Base-by-base conservation (phyloP, 2,113 vertebrate genomes). In the Phalacrocorax aristotelis region DNA sequence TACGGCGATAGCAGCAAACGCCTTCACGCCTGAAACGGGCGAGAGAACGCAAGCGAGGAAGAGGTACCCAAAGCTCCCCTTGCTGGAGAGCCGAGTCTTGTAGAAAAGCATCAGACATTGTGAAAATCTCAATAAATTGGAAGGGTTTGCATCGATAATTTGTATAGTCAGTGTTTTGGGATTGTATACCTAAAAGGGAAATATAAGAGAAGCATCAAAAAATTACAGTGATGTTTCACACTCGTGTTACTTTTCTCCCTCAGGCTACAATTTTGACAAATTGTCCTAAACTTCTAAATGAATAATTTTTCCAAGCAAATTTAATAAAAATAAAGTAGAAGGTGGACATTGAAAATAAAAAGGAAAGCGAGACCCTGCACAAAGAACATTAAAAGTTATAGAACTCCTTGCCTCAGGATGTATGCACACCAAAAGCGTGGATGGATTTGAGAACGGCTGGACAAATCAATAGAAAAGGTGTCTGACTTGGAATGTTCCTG, bases 1-100 rank as follows among this genome's bases (percentile, higher is more conserved):
- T 29, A 1, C 9, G 7, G 7, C 2, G 6, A 3, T 1, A 6
- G 22, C 32, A 15, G 32, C 51, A 6, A 81, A 55, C 38, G 7
- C 44, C 34, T 19, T 11, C 13, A 3, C 23, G 30, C 6, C 2
- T 55, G 36, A 58, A 83, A 58, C 1, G 8, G 6, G 7, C 1
- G 3, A 55, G 11, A 29, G 51, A 69, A 7, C 8, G 2, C 11
- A 12, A 52, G 15, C 2, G 12, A 79, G 11, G 5, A 40, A 11
- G 17, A 65, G 23, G 26, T 20, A 38, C 48, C 48, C 34, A 30
- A 48, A 55, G 30, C 74, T 68, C 17, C 9, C 10, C 18, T 46
- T 61, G 22, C 26, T 68, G 0, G 2, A 38, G 57, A 46, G 13
- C 6, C 10, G 15, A 32, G 11, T 46, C 30, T 23, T 71, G 2